phyloP scores from a whole-genome alignment of 1,140 invertebrate genomes.

The Phthorimaea operculella region DNA sequence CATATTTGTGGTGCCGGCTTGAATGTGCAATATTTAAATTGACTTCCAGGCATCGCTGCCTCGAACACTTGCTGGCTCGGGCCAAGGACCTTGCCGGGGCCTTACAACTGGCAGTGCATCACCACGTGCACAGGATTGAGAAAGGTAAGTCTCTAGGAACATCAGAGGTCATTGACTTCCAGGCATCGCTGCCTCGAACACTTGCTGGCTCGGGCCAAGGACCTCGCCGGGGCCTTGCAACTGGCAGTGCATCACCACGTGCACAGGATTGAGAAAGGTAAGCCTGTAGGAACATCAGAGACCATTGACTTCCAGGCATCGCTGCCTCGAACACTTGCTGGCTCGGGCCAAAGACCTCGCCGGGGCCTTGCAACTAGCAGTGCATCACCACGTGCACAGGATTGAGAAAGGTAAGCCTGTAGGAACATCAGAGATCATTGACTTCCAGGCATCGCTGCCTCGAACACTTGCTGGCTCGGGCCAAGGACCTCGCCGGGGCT shows the following conservation, averaged over 20 bases:
- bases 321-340: conserved; percentile 27
- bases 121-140: conserved; percentile 21
- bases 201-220: conserved; percentile 24
- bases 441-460: conserved; percentile 12
- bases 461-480: conserved; percentile 29
- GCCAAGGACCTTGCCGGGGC: conserved; percentile 26
- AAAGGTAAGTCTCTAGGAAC: no score
- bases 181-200: conserved; percentile 22
- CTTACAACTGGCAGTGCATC: conserved; percentile 1
- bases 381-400: conserved; percentile 16
- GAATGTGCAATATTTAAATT: no score
- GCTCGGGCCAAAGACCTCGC: conserved; percentile 24
- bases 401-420: conserved; percentile 16
- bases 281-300: no score
- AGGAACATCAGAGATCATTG: no score
- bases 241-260: conserved; percentile 10
- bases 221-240: conserved; percentile 19
- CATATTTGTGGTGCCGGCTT: no score
- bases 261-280: conserved; percentile 20
- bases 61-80: conserved; percentile 28
- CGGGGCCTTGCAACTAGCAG: conserved; percentile 12
- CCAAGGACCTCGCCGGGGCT: conserved; percentile 24
- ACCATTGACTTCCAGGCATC: conserved; percentile 13
- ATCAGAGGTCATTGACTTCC: no score
- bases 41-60: conserved; percentile 11